Evolutionary conservation across 2,797 vertebrate genomes (phyloP), one percentile per base, ranked within the genome.

Genomic region (Rhabdomys pumilio): DNA sequence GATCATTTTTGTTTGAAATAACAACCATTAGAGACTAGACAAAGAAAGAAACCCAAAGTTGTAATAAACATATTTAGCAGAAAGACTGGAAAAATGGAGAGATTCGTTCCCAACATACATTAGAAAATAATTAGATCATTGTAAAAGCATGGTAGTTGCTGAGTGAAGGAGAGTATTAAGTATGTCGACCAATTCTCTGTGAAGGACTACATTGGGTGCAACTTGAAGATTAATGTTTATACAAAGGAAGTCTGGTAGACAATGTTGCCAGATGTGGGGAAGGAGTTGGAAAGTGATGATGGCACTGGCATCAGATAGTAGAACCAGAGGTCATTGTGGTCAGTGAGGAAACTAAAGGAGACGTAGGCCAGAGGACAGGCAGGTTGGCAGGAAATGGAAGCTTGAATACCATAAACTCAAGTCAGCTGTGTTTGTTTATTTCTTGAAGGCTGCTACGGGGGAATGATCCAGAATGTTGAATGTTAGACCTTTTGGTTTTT

Each of bases 81-180:
- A 19, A 83, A 20, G 41, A 75, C 22, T 94, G 50, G 29, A 20
- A 1, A 86, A 84, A 61, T 57, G 19, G n/a, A 84, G 63, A 94
- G 67, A 82, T 73, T 76, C 11, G 29, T 85, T 26, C 8, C 26
- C 34, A 85, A 61, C 34, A 1, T 8, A 31, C 9, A 53, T 3
- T 77, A 92, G 63, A 47, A 91, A 95, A 73, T 41, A 50, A 67
- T 75, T 55, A 83, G 29, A 61, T 61, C 17, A 55, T 41, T 95
- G 29, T 96, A 6, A 82, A 89, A 67, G 77, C 34, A 57, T 79
- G 29, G 13, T 65, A 31, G 29, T 38, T 79, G 20, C 59, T 55
- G n/a, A 67, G 17, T 67, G 50, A 80, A 84, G 17, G 75, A 89
- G 8, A 15, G 34, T 6, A n/a, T 20, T 31, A 7, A 15, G 76